Conservation (phyloP, 1,140 invertebrate genomes). For the Agraylea sexmaculata region DNA sequence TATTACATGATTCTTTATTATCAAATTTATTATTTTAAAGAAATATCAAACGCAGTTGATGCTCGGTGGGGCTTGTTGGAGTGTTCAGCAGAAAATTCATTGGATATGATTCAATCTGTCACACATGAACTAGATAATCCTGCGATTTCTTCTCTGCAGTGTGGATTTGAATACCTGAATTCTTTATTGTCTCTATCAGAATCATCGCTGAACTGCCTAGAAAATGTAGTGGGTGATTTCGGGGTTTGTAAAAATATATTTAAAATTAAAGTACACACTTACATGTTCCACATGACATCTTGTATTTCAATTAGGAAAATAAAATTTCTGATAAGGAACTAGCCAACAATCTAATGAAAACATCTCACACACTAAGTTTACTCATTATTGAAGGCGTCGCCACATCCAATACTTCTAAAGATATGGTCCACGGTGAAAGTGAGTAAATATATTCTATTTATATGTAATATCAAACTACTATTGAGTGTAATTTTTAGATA, state of each 20-base stretch:
- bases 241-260: constrained; percentile 12
- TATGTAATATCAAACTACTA: constrained; percentile 15
- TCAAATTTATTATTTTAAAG: constrained; percentile 10
- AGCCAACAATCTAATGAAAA: constrained; percentile 11
- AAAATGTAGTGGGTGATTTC: constrained; percentile 12
- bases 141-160: constrained; percentile 52
- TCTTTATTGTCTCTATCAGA: constrained; percentile 27
- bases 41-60: constrained; percentile 14
- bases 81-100: constrained; percentile 40
- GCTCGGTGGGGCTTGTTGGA: constrained; percentile 22
- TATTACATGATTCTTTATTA: no score
- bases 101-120: constrained; percentile 47
- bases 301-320: constrained; percentile 15
- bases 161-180: constrained; percentile 54
- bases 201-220: constrained; percentile 8
- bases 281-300: neutral
- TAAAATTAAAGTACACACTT: no score
- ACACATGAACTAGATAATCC: constrained; percentile 58
- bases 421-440: constrained; percentile 62
- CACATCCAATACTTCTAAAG: constrained; percentile 57
- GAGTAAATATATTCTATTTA: constrained; percentile 28
- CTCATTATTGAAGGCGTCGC: constrained; percentile 49
- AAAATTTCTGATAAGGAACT: constrained; percentile 13
- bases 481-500: constrained; percentile 32
- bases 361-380: constrained; percentile 12